A percentile compares a stretch with the other conserved stretches of the same genome.
Evolutionary conservation across 2,113 vertebrate genomes (phyloP).

Genomic region (Platichthys stellatus): DNA sequence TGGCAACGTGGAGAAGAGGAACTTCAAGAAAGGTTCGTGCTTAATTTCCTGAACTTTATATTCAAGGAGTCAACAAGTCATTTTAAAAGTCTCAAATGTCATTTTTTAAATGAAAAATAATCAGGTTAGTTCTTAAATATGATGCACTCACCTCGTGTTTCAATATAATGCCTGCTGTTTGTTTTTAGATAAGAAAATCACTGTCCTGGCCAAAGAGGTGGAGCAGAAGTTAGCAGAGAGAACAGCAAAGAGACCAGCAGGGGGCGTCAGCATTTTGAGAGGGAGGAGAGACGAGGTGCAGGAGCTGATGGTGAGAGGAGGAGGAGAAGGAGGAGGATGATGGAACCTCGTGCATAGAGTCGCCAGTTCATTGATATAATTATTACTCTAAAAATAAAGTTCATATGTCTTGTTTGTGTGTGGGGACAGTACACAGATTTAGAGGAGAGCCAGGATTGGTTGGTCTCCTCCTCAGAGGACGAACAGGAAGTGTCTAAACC

Average conservation of each 20-base stretch:
- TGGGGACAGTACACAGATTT: slow-evolving; percentile 69
- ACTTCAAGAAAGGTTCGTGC: slow-evolving; percentile 54
- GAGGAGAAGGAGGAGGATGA: too few relatives aligned
- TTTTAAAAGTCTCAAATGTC: too few relatives aligned
- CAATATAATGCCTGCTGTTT: background rate
- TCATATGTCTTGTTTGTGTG: background rate
- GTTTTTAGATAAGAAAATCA: slow-evolving; percentile 80
- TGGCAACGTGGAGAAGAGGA: slow-evolving; percentile 73
- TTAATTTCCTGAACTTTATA: too few relatives aligned
- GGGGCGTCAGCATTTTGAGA: slow-evolving; percentile 81
- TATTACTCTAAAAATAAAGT: background rate
- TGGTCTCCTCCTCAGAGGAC: slow-evolving; percentile 88
- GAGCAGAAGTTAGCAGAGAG: slow-evolving; percentile 79
- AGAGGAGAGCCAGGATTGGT: slow-evolving; percentile 87
- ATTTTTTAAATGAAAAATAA: too few relatives aligned
- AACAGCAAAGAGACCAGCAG: slow-evolving; percentile 77
- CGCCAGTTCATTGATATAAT: too few relatives aligned
- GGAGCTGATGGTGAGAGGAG: slow-evolving; percentile 84
- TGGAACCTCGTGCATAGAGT: too few relatives aligned
- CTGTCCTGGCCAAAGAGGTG: slow-evolving; percentile 80
- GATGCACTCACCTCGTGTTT: too few relatives aligned
- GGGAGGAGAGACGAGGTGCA: slow-evolving; percentile 81
- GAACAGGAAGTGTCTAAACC: slow-evolving; percentile 66
- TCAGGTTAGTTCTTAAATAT: too few relatives aligned
- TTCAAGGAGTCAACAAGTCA: too few relatives aligned